Percentiles rank a stretch among this genome's conserved stretches.
These are phyloP conservation scores for Muricea muricata DNA, from an alignment of 92 coral and sea anemone species.

Conservation along the genomic window DNA sequence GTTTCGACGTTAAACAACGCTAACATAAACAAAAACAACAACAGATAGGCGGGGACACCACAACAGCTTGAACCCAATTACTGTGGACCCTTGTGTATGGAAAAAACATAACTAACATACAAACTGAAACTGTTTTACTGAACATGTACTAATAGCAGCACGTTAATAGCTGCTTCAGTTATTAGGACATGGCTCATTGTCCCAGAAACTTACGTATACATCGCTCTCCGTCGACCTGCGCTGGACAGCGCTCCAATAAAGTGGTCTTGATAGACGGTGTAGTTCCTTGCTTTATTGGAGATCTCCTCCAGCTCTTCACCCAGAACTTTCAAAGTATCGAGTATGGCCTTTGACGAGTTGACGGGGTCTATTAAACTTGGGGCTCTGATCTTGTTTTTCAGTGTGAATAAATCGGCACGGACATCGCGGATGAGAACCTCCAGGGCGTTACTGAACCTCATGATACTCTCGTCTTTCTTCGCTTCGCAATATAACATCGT, in stretches of 20 bases:
- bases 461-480: constrained; percentile 92
- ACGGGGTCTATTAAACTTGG: constrained; percentile 85
- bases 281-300: constrained; percentile 78
- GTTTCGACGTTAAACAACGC: too few species aligned
- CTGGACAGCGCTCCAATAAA: constrained; percentile 56
- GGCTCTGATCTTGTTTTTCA: constrained; percentile 83
- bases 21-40: too few species aligned
- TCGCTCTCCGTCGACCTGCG: constrained; percentile 15
- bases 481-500: constrained; percentile 94
- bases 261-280: constrained; percentile 84
- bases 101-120: too few species aligned
- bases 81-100: too few species aligned
- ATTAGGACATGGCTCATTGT: too few species aligned
- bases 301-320: constrained; percentile 78
- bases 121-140: too few species aligned
- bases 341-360: constrained; percentile 81
- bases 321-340: constrained; percentile 77
- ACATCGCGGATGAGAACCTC: constrained; percentile 78
- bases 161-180: too few species aligned
- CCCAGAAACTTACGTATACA: constrained; percentile 19
- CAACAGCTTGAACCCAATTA: too few species aligned
- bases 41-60: too few species aligned
- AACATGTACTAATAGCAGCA: too few species aligned
- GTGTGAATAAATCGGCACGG: constrained; percentile 77
- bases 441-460: constrained; percentile 74